A percentile compares a stretch with the other conserved stretches of the same genome.
phyloP scores from a whole-genome alignment of 2,797 vertebrate genomes.

The Brachyrhaphis roseni region DNA sequence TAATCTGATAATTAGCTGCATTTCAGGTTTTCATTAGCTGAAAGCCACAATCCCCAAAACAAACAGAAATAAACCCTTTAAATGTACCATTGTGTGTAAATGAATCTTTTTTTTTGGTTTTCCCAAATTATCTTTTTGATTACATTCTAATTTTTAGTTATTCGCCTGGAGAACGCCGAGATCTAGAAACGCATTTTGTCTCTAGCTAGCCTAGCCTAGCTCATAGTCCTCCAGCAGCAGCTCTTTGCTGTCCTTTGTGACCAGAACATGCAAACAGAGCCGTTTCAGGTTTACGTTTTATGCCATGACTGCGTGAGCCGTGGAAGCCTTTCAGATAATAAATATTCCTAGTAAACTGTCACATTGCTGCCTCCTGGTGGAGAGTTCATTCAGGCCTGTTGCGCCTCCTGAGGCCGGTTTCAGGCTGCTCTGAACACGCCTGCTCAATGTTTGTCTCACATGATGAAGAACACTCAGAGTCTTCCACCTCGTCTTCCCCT shows the following conservation, averaged over 20 bases:
- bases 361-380: slow-evolving; percentile 13
- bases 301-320: neutral
- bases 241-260: neutral
- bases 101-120: neutral
- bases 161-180: neutral
- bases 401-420: slow-evolving; percentile 81
- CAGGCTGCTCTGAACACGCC: slow-evolving; percentile 45
- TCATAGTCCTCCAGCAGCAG: neutral
- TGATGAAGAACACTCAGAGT: slow-evolving; percentile 37
- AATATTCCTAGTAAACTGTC: slow-evolving; percentile 48
- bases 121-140: neutral
- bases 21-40: neutral
- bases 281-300: neutral
- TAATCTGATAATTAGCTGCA: neutral
- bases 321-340: slow-evolving; percentile 45
- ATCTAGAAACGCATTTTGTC: neutral
- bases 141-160: neutral
- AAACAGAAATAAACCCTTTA: neutral
- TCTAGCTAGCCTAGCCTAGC: neutral
- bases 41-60: neutral
- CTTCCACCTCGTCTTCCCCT: slow-evolving; percentile 28
- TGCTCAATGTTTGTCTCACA: slow-evolving; percentile 60
- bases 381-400: slow-evolving; percentile 80
- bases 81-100: neutral
- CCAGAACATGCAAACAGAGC: slow-evolving; percentile 28